Percentiles rank a stretch among this genome's conserved stretches.
Evolutionary conservation across 2,113 vertebrate genomes (phyloP).

Genomic region (Eulacestoma nigropectus): DNA sequence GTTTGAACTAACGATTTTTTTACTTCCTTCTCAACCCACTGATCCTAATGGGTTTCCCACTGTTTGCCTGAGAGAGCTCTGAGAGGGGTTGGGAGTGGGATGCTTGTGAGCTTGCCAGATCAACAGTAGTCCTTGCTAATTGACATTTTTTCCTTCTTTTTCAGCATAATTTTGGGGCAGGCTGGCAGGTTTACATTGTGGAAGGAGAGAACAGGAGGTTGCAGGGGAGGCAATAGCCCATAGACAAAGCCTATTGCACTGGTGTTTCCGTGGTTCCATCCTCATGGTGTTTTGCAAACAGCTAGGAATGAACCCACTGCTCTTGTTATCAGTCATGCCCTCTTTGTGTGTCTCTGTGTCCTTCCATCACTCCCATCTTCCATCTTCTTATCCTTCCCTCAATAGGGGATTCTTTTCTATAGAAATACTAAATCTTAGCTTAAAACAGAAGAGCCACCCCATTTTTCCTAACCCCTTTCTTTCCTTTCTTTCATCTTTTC

Average conservation of each 20-base stretch:
- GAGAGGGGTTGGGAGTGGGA: neutral
- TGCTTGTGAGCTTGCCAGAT: neutral
- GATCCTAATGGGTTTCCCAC: neutral
- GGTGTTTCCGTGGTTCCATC: conserved; percentile 27
- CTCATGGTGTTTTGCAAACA: conserved; percentile 40
- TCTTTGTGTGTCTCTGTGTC: conserved; percentile 16
- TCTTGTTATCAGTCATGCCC: neutral
- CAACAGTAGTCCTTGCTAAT: neutral
- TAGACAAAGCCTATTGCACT: conserved; percentile 33
- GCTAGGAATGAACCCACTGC: conserved; percentile 13
- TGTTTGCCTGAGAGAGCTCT: neutral
- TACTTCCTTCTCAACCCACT: neutral
- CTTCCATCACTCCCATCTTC: conserved; percentile 21
- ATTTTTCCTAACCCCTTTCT: conserved; percentile 2
- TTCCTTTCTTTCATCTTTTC: conserved; percentile 33
- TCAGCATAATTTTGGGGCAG: neutral
- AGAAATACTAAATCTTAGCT: conserved; percentile 41
- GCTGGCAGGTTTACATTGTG: neutral
- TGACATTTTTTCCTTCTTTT: neutral
- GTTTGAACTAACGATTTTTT: neutral
- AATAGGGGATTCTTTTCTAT: conserved; percentile 1
- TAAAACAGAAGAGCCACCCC: conserved; percentile 11
- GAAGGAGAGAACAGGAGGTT: neutral
- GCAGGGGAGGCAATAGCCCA: neutral
- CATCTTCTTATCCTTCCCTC: conserved; percentile 43